Conservation (phyloP, 2,888 invertebrate species). For the Homarus gammarus region DNA sequence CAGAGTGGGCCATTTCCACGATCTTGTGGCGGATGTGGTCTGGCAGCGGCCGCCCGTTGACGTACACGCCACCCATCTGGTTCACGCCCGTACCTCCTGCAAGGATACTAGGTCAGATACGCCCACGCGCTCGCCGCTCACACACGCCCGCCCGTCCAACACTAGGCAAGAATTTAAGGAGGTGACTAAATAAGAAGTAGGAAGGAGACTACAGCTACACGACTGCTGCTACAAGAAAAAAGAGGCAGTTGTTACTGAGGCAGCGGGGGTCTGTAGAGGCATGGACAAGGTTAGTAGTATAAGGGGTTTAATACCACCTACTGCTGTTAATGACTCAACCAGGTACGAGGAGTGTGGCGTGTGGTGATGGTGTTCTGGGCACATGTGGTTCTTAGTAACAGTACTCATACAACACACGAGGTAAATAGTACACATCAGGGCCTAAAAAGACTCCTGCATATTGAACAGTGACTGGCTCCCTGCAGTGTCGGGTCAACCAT, state of each 20-base stretch:
- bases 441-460: too few species aligned
- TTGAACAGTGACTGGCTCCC: too few species aligned
- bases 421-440: too few species aligned
- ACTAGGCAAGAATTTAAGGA: neutral
- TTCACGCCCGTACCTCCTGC: constrained; percentile 76
- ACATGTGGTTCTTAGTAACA: too few species aligned
- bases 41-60: constrained; percentile 76
- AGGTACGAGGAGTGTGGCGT: too few species aligned
- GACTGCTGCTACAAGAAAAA: neutral
- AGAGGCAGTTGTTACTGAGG: neutral
- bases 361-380: too few species aligned
- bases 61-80: constrained; percentile 76
- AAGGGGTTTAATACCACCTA: too few species aligned
- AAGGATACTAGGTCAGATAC: constrained; percentile 62
- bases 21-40: constrained; percentile 76
- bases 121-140: constrained; percentile 48
- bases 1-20: constrained; percentile 94
- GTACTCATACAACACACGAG: too few species aligned
- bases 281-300: neutral
- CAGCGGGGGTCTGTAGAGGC: neutral
- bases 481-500: too few species aligned
- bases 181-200: neutral
- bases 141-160: constrained; percentile 33
- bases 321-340: too few species aligned
- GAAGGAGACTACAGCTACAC: neutral